Evolutionary conservation across 2,113 vertebrate genomes (phyloP), one percentile per base, ranked within the genome.

Genomic region (Heteronetta atricapilla): DNA sequence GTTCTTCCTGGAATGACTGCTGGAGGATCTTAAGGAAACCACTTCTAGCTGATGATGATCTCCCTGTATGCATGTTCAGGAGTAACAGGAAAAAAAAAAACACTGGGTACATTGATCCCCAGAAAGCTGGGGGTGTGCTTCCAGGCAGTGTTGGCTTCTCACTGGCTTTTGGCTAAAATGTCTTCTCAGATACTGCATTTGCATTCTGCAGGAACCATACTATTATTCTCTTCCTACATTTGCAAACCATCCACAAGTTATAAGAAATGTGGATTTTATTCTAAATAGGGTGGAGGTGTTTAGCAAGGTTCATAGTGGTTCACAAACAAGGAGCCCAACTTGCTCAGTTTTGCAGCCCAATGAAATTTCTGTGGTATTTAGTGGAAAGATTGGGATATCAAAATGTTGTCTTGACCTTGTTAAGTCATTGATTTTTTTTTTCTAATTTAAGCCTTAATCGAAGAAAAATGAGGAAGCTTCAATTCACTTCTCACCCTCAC

Each of bases 391-490:
- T 15, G 31, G 50, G 50, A 53, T 3, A 3, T 5, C 23, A 46
- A 53, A 74, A 70, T 73, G 31, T 64, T 73, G 34, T 82, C 60
- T 21, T 2, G 3, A 26, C 46, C 50, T 80, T 67, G 69, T 0
- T 12, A 22, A 81, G 28, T 73, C 28, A 46, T 82, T 74, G 70
- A 67, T 94, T 89, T 50, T 50, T 48, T 46, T 46, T 46, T 90
- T 78, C 87, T 86, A 85, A 88, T 13, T 91, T 72, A 82, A 60
- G 33, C 52, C 36, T 80, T 86, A 83, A 89, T 89, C 36, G 70
- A 74, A 80, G 63, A 29, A 89, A 85, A 93, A 94, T 44, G 50
- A 83, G 63, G 46, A 77, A 1, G 36, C 86, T 88, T 89, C 50
- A 85, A 46, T 94, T 90, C 42, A 11, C 79, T 90, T 80, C 75